Evolutionary conservation across 2,113 vertebrate species (phyloP).

Genomic region (Rostratula benghalensis): DNA sequence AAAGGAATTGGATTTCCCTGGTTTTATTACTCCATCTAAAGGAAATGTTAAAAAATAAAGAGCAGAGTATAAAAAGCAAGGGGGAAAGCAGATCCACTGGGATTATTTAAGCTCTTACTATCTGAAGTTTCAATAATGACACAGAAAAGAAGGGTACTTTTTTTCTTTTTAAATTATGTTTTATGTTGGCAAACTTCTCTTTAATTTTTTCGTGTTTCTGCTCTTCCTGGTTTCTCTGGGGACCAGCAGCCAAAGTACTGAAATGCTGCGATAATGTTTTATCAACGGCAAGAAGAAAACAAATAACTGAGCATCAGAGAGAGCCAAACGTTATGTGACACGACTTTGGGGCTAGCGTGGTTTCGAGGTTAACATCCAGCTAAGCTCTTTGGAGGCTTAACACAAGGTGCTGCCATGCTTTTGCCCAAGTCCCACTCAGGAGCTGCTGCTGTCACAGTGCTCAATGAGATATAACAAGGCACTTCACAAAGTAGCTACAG

Average conservation of each 20-base stretch:
- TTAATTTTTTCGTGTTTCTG: slow-evolving; percentile 51
- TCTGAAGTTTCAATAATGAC: slow-evolving; percentile 23
- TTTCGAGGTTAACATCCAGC: neutral
- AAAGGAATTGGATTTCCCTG: neutral
- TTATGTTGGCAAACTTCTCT: slow-evolving; percentile 15
- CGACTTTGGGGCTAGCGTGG: neutral
- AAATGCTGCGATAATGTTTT: slow-evolving; percentile 12
- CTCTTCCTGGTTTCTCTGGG: slow-evolving; percentile 5
- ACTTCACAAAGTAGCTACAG: neutral
- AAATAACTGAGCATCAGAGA: neutral
- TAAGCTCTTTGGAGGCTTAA: neutral
- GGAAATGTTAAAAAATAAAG: slow-evolving; percentile 29
- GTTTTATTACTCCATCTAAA: slow-evolving; percentile 20
- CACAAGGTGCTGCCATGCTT: neutral
- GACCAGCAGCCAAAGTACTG: neutral
- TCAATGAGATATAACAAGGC: neutral
- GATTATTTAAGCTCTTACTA: slow-evolving; percentile 18
- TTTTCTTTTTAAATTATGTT: slow-evolving; percentile 19
- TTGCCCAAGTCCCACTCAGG: neutral
- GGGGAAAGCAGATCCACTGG: neutral
- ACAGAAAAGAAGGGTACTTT: neutral
- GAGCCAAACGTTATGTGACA: neutral
- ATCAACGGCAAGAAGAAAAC: slow-evolving; percentile 33
- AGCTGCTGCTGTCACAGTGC: neutral
- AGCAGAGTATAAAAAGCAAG: neutral